Evolutionary conservation across 1,140 invertebrate species (phyloP), one percentile per base, ranked within the genome.

Genomic region (Archivesica marissinica): DNA sequence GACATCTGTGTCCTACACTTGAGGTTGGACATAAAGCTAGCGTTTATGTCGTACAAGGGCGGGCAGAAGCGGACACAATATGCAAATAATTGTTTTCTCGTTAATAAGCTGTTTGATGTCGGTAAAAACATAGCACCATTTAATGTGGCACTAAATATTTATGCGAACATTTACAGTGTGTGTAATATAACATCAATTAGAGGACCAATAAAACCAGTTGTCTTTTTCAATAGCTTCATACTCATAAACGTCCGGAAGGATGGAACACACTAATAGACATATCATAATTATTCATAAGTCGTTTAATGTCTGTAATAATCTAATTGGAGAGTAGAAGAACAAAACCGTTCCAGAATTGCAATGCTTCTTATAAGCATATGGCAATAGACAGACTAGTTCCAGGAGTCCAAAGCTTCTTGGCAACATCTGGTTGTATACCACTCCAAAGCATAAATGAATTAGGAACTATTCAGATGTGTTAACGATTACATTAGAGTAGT

Each of bases 41-140:
- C 59, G 7, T 35, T 35, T 35, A 35, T 35, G 9, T 35, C 38
- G 59, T 35, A 44, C 41, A 30, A 72, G 68, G 68, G 68, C 33
- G 68, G 39, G 50, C 41, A 7, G 17, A 20, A 28, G 68, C 28
- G 68, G 68, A 47, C 44, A 13, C 41, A 72, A 72, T 50, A 72
- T 50, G 68, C 50, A 50, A 30, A 72, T 72, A 72, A 72, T 72
- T 72, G 68, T 72, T 72, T 72, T 72, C 68, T 72, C 41, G 44
- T 72, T 72, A 72, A 30, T 30, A 23, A 9, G 17, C 28, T n/a
- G 1, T 72, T 72, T 72, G 68, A 72, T 72, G 68, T 72, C 35
- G 25, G 44, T 50, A 15, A 44, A 44, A 52, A 47, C 30, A 17
- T 47, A 50, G 68, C 13, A 23, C 28, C 39, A 25, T 72, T 72